phyloP scores from a whole-genome alignment of 2,113 vertebrate genomes.

The Chroicocephalus ridibundus region DNA sequence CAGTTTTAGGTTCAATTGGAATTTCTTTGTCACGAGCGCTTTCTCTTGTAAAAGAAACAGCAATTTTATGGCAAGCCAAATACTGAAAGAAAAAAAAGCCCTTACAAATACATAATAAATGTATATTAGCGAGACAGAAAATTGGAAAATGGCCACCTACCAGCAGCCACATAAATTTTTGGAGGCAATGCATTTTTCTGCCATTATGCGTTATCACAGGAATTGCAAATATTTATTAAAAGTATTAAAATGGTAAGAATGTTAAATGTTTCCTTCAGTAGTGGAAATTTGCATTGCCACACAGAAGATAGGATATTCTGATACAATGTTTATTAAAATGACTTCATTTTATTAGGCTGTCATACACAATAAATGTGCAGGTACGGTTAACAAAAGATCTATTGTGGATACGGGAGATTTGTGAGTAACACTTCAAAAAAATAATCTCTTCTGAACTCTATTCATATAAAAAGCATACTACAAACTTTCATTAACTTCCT shows the following conservation, averaged over 20 bases:
- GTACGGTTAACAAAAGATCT: slow-evolving; percentile 74
- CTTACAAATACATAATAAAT: slow-evolving; percentile 76
- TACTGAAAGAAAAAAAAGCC: slow-evolving; percentile 16
- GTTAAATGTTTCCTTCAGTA: slow-evolving; percentile 81
- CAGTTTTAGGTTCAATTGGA: slow-evolving; percentile 18
- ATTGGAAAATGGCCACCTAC: slow-evolving; percentile 81
- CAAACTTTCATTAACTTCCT: slow-evolving; percentile 68
- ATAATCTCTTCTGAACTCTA: slow-evolving; percentile 59
- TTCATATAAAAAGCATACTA: slow-evolving; percentile 34
- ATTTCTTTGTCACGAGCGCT: neutral
- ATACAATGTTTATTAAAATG: slow-evolving; percentile 82
- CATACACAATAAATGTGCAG: slow-evolving; percentile 77
- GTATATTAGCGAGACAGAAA: slow-evolving; percentile 76
- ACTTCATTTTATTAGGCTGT: slow-evolving; percentile 82
- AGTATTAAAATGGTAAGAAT: slow-evolving; percentile 81
- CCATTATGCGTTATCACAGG: slow-evolving; percentile 75
- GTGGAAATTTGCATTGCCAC: slow-evolving; percentile 72
- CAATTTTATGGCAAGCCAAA: slow-evolving; percentile 55
- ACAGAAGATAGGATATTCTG: slow-evolving; percentile 77
- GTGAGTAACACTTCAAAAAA: slow-evolving; percentile 62
- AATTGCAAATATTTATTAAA: slow-evolving; percentile 85
- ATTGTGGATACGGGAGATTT: slow-evolving; percentile 68
- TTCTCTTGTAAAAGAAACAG: slow-evolving; percentile 54
- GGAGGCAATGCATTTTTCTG: slow-evolving; percentile 75
- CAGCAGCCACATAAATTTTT: slow-evolving; percentile 80